Conservation (phyloP, 30 jellyfish, hydroid and myxozoan genomes). For the Haliclystus octoradiatus region DNA sequence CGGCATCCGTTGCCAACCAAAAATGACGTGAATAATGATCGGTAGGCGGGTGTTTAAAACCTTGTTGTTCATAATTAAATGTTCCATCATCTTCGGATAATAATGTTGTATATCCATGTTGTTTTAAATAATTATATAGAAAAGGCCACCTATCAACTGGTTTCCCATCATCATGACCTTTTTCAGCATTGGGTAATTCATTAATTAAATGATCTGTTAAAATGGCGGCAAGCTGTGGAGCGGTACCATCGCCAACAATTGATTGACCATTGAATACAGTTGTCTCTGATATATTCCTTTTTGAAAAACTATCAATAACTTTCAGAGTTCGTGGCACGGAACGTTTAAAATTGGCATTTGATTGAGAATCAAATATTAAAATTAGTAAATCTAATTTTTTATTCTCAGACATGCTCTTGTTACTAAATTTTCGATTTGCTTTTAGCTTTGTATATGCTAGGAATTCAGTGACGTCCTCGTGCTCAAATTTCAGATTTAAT, state of each 20-base stretch:
- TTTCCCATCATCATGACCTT: slow-evolving; percentile 5
- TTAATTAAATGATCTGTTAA: slow-evolving; percentile 27
- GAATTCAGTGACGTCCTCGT: too few relatives aligned
- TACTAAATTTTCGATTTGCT: too few relatives aligned
- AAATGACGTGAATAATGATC: slow-evolving; percentile 33
- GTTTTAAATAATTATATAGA: slow-evolving; percentile 22
- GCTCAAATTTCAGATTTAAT: too few relatives aligned
- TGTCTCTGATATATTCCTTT: too few relatives aligned
- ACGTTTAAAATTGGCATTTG: too few relatives aligned
- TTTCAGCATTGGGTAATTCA: slow-evolving; percentile 27
- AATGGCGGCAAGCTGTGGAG: slow-evolving; percentile 60
- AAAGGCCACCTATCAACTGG: slow-evolving; percentile 44
- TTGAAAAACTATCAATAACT: too few relatives aligned
- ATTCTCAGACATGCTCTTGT: too few relatives aligned
- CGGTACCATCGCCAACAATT: slow-evolving; percentile 68
- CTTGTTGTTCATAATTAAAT: slow-evolving; percentile 40
- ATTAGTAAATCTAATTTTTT: too few relatives aligned
- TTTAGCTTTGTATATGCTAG: too few relatives aligned
- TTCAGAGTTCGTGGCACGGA: too few relatives aligned
- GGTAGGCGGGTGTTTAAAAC: slow-evolving; percentile 43
- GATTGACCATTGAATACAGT: slow-evolving; percentile 38
- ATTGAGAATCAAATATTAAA: too few relatives aligned
- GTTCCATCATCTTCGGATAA: slow-evolving; percentile 48
- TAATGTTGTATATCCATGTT: slow-evolving; percentile 29
- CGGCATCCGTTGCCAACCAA: slow-evolving; percentile 29